These are phyloP conservation scores for Columbina picui DNA, from an alignment of 2,113 vertebrate genomes.

Conservation along the genomic window DNA sequence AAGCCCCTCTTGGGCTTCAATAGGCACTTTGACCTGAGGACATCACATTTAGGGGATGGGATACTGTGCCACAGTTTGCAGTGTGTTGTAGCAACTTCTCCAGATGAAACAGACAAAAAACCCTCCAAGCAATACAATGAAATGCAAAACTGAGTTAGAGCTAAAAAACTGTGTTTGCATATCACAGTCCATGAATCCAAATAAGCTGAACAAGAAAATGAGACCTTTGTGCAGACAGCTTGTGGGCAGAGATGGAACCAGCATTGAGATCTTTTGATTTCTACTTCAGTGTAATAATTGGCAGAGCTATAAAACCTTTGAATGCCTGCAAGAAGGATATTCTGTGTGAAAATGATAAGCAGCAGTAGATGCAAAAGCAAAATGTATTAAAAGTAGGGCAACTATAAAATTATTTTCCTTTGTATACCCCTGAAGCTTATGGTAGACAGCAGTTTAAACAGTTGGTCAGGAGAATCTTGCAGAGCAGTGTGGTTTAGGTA, in stretches of 20 bases:
- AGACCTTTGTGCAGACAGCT: background rate
- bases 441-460: background rate
- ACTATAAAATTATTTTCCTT: background rate
- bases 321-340: background rate
- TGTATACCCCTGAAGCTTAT: background rate
- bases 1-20: background rate
- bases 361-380: background rate
- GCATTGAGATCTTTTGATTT: background rate
- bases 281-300: background rate
- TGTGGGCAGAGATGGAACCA: background rate
- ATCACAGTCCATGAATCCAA: background rate
- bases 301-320: background rate
- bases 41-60: background rate
- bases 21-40: background rate
- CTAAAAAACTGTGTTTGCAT: background rate
- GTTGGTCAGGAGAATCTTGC: background rate
- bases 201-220: background rate
- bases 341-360: background rate
- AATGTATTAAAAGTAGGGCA: background rate
- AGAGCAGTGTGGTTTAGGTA: background rate
- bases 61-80: background rate
- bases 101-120: background rate
- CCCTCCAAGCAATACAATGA: background rate
- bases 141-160: background rate
- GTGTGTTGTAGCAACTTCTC: background rate